phyloP scores from a whole-genome alignment of 2,113 vertebrate species.

The Mirza zaza region DNA sequence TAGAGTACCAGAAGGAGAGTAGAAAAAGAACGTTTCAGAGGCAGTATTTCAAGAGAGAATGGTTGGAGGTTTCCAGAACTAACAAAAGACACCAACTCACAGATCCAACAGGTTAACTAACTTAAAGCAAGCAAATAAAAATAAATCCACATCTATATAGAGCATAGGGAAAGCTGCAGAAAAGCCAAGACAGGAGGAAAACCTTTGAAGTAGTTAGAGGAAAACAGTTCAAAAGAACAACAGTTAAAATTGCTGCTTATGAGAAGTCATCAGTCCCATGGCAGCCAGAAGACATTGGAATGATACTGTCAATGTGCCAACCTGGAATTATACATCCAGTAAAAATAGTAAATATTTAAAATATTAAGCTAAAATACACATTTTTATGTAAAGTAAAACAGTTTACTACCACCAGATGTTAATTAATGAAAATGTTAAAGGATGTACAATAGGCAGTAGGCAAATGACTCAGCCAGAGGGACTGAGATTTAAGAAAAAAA shows the following conservation, averaged over 20 bases:
- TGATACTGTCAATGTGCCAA: background rate
- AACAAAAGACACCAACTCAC: background rate
- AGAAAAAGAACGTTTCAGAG: background rate
- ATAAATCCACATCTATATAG: background rate
- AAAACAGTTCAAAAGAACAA: background rate
- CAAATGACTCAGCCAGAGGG: background rate
- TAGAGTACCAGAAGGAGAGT: background rate
- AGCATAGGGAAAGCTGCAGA: background rate
- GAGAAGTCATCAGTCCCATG: background rate
- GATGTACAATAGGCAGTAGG: background rate
- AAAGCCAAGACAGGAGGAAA: background rate
- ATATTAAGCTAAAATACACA: background rate
- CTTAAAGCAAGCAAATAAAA: background rate
- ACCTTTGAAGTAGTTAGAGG: background rate
- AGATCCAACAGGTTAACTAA: background rate
- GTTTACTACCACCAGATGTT: background rate
- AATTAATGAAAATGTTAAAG: background rate
- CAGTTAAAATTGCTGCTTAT: background rate
- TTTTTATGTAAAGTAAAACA: background rate
- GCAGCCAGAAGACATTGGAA: background rate
- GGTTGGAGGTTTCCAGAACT: background rate
- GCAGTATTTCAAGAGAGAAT: background rate
- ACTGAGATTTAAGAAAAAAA: background rate
- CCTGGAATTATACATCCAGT: background rate
- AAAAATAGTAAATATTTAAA: background rate